Evolutionary conservation across 2,888 invertebrate species (phyloP).

Genomic region (Acleris emargana): DNA sequence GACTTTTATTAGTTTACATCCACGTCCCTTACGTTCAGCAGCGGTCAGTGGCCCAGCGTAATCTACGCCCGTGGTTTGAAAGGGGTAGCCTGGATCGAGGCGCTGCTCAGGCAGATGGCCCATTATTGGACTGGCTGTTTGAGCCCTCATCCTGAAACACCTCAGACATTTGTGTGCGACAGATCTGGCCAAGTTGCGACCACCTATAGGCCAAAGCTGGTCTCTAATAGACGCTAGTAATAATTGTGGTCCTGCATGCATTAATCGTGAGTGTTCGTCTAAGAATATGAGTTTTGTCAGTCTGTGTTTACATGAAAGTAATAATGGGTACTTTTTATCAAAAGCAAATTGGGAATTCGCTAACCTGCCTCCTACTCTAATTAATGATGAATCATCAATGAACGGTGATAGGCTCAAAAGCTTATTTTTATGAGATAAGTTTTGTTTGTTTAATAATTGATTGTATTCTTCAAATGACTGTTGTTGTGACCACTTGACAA

Average conservation of each 20-base stretch:
- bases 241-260: slow-evolving; percentile 2
- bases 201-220: no score
- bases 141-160: no score
- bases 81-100: no score
- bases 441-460: background rate
- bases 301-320: background rate
- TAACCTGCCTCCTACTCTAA: background rate
- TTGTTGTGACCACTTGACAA: slow-evolving; percentile 3
- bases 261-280: background rate
- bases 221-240: no score
- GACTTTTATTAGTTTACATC: no score
- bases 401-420: slow-evolving; percentile 1
- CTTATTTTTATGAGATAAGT: background rate
- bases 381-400: slow-evolving; percentile 1
- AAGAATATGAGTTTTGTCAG: background rate
- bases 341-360: background rate
- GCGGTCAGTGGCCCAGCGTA: no score
- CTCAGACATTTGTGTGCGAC: no score
- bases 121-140: no score
- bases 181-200: no score
- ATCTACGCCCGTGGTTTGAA: no score
- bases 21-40: no score
- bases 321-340: slow-evolving; percentile 3
- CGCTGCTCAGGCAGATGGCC: no score
- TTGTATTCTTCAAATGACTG: slow-evolving; percentile 3